phyloP scores from a whole-genome alignment of 2,797 vertebrate species.

The Poecilia gillii region DNA sequence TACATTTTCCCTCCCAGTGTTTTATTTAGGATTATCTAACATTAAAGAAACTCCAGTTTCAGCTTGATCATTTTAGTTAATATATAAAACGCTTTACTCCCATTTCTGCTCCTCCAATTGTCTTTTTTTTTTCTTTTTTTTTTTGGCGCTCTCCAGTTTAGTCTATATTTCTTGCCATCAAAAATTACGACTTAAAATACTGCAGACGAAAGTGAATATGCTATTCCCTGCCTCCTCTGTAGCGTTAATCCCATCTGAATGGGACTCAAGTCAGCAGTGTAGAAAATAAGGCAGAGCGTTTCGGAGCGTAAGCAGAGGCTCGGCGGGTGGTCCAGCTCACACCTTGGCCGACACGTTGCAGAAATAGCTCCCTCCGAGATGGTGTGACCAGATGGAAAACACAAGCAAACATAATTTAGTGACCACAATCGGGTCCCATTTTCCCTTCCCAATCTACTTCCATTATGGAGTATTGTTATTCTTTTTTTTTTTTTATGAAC shows the following conservation, averaged over 20 bases:
- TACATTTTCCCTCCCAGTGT: neutral
- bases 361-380: constrained; percentile 9
- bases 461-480: neutral
- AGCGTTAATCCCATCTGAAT: constrained; percentile 12
- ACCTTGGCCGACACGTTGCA: constrained; percentile 6
- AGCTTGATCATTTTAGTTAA: neutral
- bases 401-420: constrained; percentile 23
- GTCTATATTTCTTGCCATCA: neutral
- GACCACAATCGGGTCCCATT: constrained; percentile 7
- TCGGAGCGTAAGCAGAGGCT: constrained; percentile 2
- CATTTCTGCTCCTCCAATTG: neutral
- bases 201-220: neutral
- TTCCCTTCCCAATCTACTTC: neutral
- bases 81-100: too few species aligned
- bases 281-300: constrained; percentile 1
- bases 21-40: neutral
- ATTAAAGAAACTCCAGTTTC: neutral
- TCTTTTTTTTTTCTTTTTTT: too few species aligned
- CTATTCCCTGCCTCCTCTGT: neutral
- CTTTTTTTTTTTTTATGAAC: neutral
- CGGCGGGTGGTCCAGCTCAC: neutral
- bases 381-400: constrained; percentile 13
- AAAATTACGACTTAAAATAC: neutral
- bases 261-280: constrained; percentile 7
- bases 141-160: neutral